Evolutionary conservation across 2,113 vertebrate genomes (phyloP).

Genomic region (Parus major): DNA sequence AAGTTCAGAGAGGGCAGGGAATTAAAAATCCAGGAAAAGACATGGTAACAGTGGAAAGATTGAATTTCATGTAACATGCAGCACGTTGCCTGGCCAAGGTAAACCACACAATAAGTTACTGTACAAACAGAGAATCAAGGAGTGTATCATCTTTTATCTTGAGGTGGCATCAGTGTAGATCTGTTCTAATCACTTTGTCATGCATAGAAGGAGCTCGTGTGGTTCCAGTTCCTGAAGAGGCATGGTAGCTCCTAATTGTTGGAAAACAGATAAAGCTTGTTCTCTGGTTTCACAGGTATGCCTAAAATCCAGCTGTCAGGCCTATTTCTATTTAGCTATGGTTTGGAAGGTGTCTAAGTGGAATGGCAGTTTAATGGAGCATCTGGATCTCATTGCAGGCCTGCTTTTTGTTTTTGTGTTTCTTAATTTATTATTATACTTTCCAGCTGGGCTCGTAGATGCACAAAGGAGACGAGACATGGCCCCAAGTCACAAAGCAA

Average conservation of each 20-base stretch:
- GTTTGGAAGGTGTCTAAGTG: slow-evolving; percentile 36
- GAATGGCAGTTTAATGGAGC: neutral
- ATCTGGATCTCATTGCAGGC: slow-evolving; percentile 41
- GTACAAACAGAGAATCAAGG: slow-evolving; percentile 7
- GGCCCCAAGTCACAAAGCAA: neutral
- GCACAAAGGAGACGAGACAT: neutral
- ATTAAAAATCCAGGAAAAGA: neutral
- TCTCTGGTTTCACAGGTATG: neutral
- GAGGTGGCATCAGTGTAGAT: neutral
- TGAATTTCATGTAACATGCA: neutral
- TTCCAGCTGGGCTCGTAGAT: slow-evolving; percentile 12
- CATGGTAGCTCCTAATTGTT: neutral
- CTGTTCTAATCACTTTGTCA: neutral
- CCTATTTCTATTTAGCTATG: neutral
- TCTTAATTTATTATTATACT: neutral
- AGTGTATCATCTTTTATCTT: neutral
- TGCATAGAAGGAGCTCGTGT: neutral
- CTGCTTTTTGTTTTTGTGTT: neutral
- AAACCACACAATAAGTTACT: slow-evolving; percentile 23
- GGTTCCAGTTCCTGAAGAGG: neutral
- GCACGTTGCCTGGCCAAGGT: neutral
- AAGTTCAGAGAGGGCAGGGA: neutral
- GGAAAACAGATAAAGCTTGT: neutral
- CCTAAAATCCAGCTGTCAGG: neutral
- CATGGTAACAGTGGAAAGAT: neutral